These are phyloP conservation scores for Heliangelus exortis DNA, from an alignment of 2,797 vertebrate species.

Conservation along the genomic window DNA sequence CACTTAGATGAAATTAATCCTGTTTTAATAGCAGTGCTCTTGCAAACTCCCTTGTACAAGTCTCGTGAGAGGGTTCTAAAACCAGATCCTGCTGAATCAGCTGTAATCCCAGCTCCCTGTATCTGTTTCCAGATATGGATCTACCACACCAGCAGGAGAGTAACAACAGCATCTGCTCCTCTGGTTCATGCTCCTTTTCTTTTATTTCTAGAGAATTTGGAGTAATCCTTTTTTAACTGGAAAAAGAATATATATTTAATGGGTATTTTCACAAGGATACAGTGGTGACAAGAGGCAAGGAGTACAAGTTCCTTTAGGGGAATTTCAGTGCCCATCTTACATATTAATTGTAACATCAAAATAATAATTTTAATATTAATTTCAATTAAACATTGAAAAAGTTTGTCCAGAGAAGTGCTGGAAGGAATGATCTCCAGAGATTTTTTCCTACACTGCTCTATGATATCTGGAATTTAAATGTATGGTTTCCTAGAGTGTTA, in stretches of 20 bases:
- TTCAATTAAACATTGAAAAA: background rate
- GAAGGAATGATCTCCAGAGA: background rate
- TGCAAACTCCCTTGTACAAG: background rate
- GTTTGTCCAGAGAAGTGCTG: background rate
- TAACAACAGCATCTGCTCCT: background rate
- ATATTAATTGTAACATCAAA: no score
- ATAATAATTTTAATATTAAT: background rate
- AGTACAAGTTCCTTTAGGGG: background rate
- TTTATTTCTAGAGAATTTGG: background rate
- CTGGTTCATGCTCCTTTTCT: background rate
- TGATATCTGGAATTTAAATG: background rate
- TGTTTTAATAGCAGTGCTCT: background rate
- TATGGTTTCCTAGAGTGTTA: background rate
- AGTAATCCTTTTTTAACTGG: background rate
- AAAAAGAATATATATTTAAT: background rate
- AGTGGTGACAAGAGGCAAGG: background rate
- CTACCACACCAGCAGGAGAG: background rate
- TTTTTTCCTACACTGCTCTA: background rate
- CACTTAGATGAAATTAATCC: background rate
- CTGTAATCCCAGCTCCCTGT: background rate
- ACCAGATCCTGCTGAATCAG: background rate
- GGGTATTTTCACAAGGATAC: background rate
- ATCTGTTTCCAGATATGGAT: background rate
- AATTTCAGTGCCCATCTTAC: background rate
- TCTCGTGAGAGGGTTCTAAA: background rate